These are phyloP conservation scores for Manis crassicaudata DNA, from an alignment of 2,797 vertebrate genomes.

Conservation along the genomic window DNA sequence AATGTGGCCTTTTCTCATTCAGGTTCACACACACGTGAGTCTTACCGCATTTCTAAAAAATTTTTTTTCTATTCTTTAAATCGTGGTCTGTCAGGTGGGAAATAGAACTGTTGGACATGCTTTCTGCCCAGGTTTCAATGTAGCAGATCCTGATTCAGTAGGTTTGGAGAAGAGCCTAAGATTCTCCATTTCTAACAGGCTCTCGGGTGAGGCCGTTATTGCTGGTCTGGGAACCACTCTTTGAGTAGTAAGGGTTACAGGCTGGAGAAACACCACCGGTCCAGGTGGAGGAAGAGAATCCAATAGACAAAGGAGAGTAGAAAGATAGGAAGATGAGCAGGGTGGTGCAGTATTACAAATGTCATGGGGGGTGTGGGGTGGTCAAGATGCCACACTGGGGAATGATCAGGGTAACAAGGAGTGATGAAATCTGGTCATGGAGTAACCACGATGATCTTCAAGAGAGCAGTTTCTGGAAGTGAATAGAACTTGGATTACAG, in stretches of 20 bases:
- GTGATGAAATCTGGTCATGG: neutral
- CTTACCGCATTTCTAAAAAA: neutral
- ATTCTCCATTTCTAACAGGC: neutral
- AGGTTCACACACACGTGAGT: neutral
- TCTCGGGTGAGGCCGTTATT: neutral
- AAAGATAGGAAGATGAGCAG: neutral
- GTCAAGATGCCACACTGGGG: neutral
- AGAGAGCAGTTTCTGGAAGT: neutral
- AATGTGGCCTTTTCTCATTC: conserved; percentile 14
- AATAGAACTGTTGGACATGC: neutral
- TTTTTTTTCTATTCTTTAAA: neutral
- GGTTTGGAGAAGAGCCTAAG: neutral
- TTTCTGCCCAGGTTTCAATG: neutral
- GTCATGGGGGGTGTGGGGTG: no score
- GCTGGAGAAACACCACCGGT: neutral
- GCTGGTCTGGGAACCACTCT: neutral
- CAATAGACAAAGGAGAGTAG: neutral
- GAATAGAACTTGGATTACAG: neutral
- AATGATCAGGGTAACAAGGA: neutral
- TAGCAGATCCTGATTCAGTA: neutral
- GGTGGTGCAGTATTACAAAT: neutral
- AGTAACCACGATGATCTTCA: neutral
- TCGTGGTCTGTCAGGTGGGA: neutral
- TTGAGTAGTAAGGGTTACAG: neutral
- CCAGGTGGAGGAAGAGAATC: neutral